Evolutionary conservation across 2,797 vertebrate genomes (phyloP).

Genomic region (Tarsius wallacei): DNA sequence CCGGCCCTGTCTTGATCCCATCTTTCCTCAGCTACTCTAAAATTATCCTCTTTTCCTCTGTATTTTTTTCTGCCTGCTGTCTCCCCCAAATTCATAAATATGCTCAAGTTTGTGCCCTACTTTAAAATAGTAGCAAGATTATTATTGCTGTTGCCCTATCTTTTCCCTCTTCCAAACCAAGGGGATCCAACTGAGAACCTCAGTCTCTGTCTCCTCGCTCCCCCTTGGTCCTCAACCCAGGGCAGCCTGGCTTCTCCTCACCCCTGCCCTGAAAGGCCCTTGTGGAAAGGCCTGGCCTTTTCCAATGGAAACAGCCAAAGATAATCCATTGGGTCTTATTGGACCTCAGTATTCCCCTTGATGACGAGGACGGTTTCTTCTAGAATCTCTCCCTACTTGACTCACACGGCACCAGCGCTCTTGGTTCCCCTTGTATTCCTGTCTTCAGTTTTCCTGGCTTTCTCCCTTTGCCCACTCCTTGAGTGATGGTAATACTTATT

Average conservation of each 20-base stretch:
- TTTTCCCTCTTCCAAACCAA: background rate
- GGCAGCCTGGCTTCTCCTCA: background rate
- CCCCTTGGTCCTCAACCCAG: background rate
- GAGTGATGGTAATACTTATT: background rate
- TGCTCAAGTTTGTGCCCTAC: background rate
- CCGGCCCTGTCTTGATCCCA: background rate
- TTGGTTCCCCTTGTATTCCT: background rate
- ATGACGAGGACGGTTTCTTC: background rate
- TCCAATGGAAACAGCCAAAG: background rate
- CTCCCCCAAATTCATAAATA: background rate
- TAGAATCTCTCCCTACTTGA: background rate
- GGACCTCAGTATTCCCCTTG: background rate
- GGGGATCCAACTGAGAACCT: background rate
- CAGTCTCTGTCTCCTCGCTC: background rate
- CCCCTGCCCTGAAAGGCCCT: background rate
- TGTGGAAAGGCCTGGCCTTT: background rate
- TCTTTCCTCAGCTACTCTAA: background rate
- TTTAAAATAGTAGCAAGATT: slow-evolving; percentile 1
- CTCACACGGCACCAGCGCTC: background rate
- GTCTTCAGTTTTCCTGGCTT: background rate
- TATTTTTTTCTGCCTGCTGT: background rate
- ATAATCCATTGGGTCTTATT: background rate
- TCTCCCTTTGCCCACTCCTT: background rate
- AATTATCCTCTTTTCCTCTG: background rate
- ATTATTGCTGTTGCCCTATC: background rate